These are phyloP conservation scores for Oxystoma pomonae DNA, from an alignment of 2,888 invertebrate genomes.

Conservation along the genomic window DNA sequence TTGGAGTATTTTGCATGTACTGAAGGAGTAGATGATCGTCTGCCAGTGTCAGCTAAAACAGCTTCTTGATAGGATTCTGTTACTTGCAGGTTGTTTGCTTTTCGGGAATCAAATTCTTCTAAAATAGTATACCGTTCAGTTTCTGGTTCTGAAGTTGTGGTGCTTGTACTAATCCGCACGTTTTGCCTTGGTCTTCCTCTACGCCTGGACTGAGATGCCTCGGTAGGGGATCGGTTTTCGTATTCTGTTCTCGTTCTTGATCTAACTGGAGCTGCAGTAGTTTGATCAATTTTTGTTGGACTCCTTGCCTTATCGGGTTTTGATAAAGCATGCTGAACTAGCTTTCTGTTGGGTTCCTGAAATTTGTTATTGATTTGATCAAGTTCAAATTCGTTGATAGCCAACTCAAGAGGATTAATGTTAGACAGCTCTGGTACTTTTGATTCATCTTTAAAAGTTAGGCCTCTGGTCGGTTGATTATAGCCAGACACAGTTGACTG, in stretches of 20 bases:
- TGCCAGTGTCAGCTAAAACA: not conserved
- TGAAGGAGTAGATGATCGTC: not conserved
- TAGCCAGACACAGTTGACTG: not conserved
- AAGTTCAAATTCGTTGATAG: conserved; percentile 35
- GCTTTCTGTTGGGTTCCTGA: conserved; percentile 19
- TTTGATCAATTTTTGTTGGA: conserved; percentile 11
- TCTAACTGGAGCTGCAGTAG: conserved; percentile 25
- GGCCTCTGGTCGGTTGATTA: not conserved
- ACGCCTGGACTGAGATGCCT: conserved; percentile 18
- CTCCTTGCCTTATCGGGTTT: conserved; percentile 10
- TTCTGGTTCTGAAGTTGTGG: conserved; percentile 16
- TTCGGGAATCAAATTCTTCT: conserved; percentile 36
- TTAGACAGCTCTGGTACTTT: conserved; percentile 17
- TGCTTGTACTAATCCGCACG: conserved; percentile 26
- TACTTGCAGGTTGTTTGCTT: not conserved
- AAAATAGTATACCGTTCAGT: conserved; percentile 38
- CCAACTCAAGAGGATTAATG: conserved; percentile 30
- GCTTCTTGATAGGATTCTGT: not conserved
- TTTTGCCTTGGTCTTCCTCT: conserved; percentile 27
- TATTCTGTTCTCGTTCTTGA: conserved; percentile 21
- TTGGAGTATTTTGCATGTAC: not conserved
- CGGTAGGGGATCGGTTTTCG: conserved; percentile 22
- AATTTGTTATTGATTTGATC: conserved; percentile 35
- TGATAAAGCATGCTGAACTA: conserved; percentile 16
- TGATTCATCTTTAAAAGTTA: not conserved